Base-by-base conservation (phyloP, 2,113 vertebrate species). In the Forbesichthys papilliferus region DNA sequence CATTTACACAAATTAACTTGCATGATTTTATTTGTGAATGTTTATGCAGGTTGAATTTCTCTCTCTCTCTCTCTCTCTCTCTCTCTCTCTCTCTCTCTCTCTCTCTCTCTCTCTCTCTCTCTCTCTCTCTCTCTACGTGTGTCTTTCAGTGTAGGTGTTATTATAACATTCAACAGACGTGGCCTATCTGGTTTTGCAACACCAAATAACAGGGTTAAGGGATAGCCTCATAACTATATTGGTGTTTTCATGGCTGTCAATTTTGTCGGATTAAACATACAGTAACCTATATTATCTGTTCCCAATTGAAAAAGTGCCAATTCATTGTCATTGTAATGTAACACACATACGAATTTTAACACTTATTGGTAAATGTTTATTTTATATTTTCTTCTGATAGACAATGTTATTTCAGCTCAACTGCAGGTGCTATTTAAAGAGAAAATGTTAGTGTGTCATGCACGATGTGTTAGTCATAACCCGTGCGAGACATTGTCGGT, bases 401-500 rank as follows among this genome's bases (percentile, higher is more conserved):
- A 55, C 16, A 47, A 9, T 13, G 68, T 34, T 48, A 11, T 64
- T 64, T 69, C 57, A 52, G 46, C 33, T 48, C 7, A 20, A 33
- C 36, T 12, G 16, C 69, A 75, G 67, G 67, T 73, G 67, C 2
- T 27, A 27, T 27, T 27, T 27, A 27, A 16, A 67, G 71, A 58
- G 36, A 65, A 76, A 58, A 75, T 65, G 61, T 64, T 27, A 61
- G 71, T 73, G 84, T 84, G 84, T 81, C 68, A 81, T 74, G 83
- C 68, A n/a, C 27, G 14, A 75, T 75, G 69, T 83, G 73, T 53
- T 59, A 68, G 77, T 80, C 71, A 82, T 77, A 82, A 79, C 60
- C 73, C 64, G 42, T 82, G 83, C 58, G 18, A 65, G 20, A 63
- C 61, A 61, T 67, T 53, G 42, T 58, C 3, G 71, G 57, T 57